A percentile compares a stretch with the other conserved stretches of the same genome.
Evolutionary conservation across 2,888 invertebrate genomes (phyloP).

Genomic region (Melangyna quadrimaculata): DNA sequence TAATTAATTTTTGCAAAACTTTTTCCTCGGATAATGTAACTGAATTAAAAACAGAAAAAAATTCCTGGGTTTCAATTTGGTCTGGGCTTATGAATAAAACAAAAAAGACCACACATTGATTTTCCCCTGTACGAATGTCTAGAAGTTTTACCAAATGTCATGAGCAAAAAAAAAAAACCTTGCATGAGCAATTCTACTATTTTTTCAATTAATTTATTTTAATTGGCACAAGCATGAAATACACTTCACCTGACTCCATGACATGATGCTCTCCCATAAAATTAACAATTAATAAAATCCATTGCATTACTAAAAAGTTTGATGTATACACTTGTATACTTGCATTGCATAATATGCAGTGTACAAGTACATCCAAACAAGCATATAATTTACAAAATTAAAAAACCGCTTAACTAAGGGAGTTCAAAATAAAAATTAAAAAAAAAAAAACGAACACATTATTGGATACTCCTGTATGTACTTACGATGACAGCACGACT

Average conservation of each 20-base stretch:
- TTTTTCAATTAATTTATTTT: slow-evolving; percentile 31
- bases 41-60: no score
- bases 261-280: slow-evolving; percentile 11
- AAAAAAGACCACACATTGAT: not conserved
- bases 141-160: slow-evolving; percentile 3
- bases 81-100: not conserved
- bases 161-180: slow-evolving; percentile 3
- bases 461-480: not conserved
- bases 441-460: not conserved
- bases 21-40: no score
- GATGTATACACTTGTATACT: not conserved
- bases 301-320: slow-evolving; percentile 21
- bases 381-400: slow-evolving; percentile 1
- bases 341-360: not conserved
- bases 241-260: not conserved
- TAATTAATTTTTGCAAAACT: no score
- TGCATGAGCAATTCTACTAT: not conserved
- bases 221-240: slow-evolving; percentile 18
- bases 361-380: not conserved
- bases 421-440: not conserved
- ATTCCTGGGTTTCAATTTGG: not conserved
- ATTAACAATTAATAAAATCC: slow-evolving; percentile 61
- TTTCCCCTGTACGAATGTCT: not conserved
- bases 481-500: not conserved
- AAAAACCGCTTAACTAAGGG: slow-evolving; percentile 2